Percentiles rank a stretch among this genome's conserved stretches.
Evolutionary conservation across 2,888 invertebrate genomes (phyloP).

Genomic region (Lithophane socia): DNA sequence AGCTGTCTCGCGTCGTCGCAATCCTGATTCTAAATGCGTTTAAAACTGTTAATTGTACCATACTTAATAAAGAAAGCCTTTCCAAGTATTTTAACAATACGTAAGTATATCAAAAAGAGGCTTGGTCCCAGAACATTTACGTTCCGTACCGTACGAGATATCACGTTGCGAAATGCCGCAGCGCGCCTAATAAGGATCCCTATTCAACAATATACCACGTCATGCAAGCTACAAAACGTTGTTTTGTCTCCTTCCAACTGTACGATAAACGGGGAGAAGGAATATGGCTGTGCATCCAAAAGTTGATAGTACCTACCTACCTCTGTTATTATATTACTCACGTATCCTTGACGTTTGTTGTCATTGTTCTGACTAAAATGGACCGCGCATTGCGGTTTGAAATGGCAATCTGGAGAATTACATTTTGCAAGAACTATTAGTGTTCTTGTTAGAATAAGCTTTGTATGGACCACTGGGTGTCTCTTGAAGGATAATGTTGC

Average conservation of each 20-base stretch:
- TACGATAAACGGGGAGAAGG: constrained; percentile 49
- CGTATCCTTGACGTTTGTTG: constrained; percentile 65
- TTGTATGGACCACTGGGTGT: constrained; percentile 27
- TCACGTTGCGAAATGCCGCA: constrained; percentile 67
- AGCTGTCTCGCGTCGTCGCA: not conserved
- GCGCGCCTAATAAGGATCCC: constrained; percentile 73
- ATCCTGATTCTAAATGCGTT: constrained; percentile 1
- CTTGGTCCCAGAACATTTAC: constrained; percentile 43
- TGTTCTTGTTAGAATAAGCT: constrained; percentile 47
- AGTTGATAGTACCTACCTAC: constrained; percentile 45
- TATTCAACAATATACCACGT: constrained; percentile 70
- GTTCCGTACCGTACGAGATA: constrained; percentile 43
- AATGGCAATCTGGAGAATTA: constrained; percentile 62
- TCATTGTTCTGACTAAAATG: constrained; percentile 70
- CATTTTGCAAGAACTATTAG: constrained; percentile 50
- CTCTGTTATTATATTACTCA: constrained; percentile 66
- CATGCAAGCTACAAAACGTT: constrained; percentile 55
- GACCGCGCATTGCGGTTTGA: constrained; percentile 56
- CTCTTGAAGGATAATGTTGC: constrained; percentile 14
- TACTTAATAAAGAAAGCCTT: not conserved
- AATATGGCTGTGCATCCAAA: constrained; percentile 61
- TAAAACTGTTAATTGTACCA: not conserved
- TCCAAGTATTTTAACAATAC: constrained; percentile 12
- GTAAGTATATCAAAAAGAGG: constrained; percentile 17
- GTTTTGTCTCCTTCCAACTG: constrained; percentile 57